Base-by-base conservation (phyloP, 2,113 vertebrate species). In the Callorhinus ursinus region DNA sequence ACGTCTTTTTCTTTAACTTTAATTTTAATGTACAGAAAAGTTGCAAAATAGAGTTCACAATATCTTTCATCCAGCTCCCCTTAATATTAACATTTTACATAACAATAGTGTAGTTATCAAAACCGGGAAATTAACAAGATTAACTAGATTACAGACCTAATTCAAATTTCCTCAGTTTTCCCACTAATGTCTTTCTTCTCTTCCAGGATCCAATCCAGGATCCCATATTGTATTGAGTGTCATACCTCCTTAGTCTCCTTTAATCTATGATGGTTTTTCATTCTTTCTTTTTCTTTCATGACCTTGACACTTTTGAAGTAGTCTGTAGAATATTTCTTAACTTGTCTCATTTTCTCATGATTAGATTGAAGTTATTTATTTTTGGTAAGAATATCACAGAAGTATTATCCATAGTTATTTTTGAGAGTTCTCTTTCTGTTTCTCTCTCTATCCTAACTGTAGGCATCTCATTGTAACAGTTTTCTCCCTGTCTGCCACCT, bases 41-140 rank as follows among this genome's bases (percentile, higher is more conserved):
- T 88, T 95, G 2, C 3, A 77, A 36, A 84, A 65, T 57, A 61
- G 26, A 83, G 16, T n/a, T 79, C 8, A 84, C 9, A 51, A 67
- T 92, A 42, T 49, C 51, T 84, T 93, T 96, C 19, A 85, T 67
- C 33, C 36, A 59, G 5, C 10, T 79, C 76, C 39, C 55, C 1
- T 14, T 36, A 88, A 84, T 51, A 63, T 22, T 79, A 77, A 63
- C 46, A 87, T 69, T 31, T 84, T 77, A 33, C 5, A 81, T 71
- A 94, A n/a, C 13, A 86, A 69, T 82, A 63, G 21, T 90, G 26
- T 57, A 90, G 72, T 92, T 51, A 90, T 79, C 7, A 95, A 90
- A 93, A 53, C 5, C 42, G 71, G 28, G n/a, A 76, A 71, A 90
- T 96, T 86, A 94, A 53, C 10, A 81, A 12, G 63, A 93, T 67